Percentiles rank a stretch among this genome's conserved stretches.
phyloP scores from a whole-genome alignment of 2,113 vertebrate genomes.

The Phrynosoma blainvillii region DNA sequence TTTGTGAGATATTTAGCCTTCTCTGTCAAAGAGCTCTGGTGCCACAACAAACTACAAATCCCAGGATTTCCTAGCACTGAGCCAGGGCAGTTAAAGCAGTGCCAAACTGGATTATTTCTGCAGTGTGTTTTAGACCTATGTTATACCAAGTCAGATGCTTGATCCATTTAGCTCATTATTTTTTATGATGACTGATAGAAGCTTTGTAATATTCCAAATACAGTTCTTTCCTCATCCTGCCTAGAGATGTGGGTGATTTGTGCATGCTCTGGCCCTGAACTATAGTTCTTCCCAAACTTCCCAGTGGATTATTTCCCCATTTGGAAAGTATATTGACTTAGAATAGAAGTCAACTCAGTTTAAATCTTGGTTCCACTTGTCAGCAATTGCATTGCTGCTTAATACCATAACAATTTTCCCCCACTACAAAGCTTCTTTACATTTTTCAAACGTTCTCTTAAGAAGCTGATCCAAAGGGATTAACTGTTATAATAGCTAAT shows the following conservation, averaged over 20 bases:
- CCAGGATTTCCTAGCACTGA: no score
- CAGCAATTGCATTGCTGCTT: conserved; percentile 48
- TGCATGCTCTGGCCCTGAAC: background rate
- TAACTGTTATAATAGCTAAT: conserved; percentile 59
- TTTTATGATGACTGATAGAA: background rate
- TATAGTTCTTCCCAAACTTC: background rate
- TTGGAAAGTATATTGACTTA: conserved; percentile 18
- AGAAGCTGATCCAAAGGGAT: conserved; percentile 55
- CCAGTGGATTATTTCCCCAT: background rate
- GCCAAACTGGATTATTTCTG: no score
- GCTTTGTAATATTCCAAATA: background rate
- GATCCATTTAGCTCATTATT: no score
- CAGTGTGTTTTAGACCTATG: no score
- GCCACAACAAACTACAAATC: no score
- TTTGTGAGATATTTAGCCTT: no score
- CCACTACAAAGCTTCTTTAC: conserved; percentile 46
- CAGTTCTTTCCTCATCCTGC: background rate
- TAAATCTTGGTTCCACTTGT: conserved; percentile 35
- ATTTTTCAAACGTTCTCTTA: conserved; percentile 47
- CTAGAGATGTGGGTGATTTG: background rate
- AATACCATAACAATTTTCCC: conserved; percentile 1
- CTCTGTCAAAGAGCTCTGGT: no score
- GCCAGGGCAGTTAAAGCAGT: no score
- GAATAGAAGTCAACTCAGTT: conserved; percentile 24
- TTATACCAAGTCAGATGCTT: no score